A percentile compares a stretch with the other conserved stretches of the same genome.
These are phyloP conservation scores for Turritopsis rubra DNA, from an alignment of 30 jellyfish, hydroid and myxozoan species.

Conservation along the genomic window DNA sequence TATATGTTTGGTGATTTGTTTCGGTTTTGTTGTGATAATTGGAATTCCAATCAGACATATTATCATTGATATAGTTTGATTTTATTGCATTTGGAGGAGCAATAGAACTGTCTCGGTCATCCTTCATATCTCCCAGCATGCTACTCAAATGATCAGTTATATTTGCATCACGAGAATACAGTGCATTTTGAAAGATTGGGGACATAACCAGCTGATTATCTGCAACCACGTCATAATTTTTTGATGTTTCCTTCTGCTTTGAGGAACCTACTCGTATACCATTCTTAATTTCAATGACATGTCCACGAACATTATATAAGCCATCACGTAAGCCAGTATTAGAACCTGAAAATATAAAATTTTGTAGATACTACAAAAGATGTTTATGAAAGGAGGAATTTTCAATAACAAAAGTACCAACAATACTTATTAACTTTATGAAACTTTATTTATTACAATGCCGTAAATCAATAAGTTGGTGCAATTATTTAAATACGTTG, in stretches of 20 bases:
- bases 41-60: not conserved
- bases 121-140: conserved; percentile 20
- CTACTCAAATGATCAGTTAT: conserved; percentile 39
- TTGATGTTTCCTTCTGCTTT: not conserved
- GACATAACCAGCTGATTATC: conserved; percentile 7
- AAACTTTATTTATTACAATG: too few species aligned
- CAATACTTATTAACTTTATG: too few species aligned
- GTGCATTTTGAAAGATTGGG: conserved; percentile 21
- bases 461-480: too few species aligned
- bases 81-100: not conserved
- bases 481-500: too few species aligned
- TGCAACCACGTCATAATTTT: not conserved
- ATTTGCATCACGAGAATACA: conserved; percentile 45
- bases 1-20: not conserved
- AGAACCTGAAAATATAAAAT: not conserved
- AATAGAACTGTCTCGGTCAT: not conserved
- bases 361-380: too few species aligned
- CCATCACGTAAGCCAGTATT: conserved; percentile 58
- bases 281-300: conserved; percentile 69
- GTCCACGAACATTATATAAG: conserved; percentile 66
- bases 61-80: not conserved
- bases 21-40: not conserved
- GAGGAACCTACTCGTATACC: conserved; percentile 59
- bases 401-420: too few species aligned
- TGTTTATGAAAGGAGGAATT: too few species aligned